phyloP scores from a whole-genome alignment of 1,140 invertebrate species.

The Zophobas atratus region DNA sequence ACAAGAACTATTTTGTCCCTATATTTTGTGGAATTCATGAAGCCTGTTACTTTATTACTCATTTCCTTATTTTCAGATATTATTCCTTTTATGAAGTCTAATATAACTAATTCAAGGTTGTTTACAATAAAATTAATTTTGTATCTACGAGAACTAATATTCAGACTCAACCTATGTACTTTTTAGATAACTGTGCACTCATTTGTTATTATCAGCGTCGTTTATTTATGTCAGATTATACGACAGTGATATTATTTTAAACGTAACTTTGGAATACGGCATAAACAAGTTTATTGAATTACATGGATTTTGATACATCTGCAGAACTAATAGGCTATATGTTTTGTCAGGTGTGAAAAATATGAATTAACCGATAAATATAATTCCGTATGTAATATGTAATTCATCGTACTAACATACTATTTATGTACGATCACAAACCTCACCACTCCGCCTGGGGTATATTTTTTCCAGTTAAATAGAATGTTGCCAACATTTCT shows the following conservation, averaged over 20 bases:
- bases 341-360: too few species aligned
- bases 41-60: constrained; percentile 2
- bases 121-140: background rate
- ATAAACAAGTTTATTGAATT: too few species aligned
- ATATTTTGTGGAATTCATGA: background rate
- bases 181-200: background rate
- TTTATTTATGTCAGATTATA: background rate
- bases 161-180: background rate
- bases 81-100: background rate
- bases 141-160: background rate
- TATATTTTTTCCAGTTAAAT: too few species aligned
- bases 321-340: background rate
- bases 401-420: too few species aligned
- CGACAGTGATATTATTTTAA: background rate
- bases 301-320: background rate
- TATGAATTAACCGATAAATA: too few species aligned
- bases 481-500: too few species aligned
- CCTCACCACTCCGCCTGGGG: too few species aligned
- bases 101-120: constrained; percentile 2
- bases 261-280: too few species aligned
- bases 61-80: constrained; percentile 32
- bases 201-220: background rate
- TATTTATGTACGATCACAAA: too few species aligned
- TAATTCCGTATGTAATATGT: too few species aligned
- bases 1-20: too few species aligned